Evolutionary conservation across 2,113 vertebrate genomes (phyloP), one percentile per base, ranked within the genome.

Genomic region (Patagioenas fasciata): DNA sequence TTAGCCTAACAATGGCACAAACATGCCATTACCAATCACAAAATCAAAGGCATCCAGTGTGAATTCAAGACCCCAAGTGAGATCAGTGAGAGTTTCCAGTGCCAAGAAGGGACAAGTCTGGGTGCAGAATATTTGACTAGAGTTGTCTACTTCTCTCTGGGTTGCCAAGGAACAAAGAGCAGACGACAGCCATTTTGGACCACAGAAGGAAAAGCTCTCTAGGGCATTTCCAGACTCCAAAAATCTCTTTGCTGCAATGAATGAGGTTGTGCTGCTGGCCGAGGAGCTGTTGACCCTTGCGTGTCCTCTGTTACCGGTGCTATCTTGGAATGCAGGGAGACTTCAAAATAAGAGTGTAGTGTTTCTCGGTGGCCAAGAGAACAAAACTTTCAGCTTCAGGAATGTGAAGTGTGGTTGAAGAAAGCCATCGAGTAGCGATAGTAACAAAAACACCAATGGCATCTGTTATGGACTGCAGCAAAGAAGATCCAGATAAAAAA

Each of bases 311-410:
- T 96, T 96, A 88, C 93, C 2, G 0, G 90, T 95, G 96, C 92
- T 94, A 89, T 96, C 95, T 96, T 96, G 96, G 96, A 97, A 97
- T 96, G 93, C 92, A 93, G 66, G 86, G 83, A 86, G 95, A 77
- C 85, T 95, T 95, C 95, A 94, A 94, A 97, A 94, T 91, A 93
- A 95, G 83, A 91, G 91, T 86, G 91, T 79, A 96, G 88, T 94
- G 95, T 94, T 97, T 95, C 95, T 95, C 11, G 6, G 88, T 95
- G 96, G 96, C 78, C 91, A 93, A 84, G 91, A 96, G 93, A 96
- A 95, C 95, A 95, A 93, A 97, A 93, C 92, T 91, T 96, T 91
- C 69, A 75, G 88, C 95, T 95, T 96, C 91, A 97, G 93, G 96
- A 96, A 96, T 96, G 96, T 97, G 96, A 96, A 96, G 95, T 96